A percentile compares a stretch with the other conserved stretches of the same genome.
phyloP scores from a whole-genome alignment of 2,113 vertebrate species.

The Oenanthe melanoleuca region DNA sequence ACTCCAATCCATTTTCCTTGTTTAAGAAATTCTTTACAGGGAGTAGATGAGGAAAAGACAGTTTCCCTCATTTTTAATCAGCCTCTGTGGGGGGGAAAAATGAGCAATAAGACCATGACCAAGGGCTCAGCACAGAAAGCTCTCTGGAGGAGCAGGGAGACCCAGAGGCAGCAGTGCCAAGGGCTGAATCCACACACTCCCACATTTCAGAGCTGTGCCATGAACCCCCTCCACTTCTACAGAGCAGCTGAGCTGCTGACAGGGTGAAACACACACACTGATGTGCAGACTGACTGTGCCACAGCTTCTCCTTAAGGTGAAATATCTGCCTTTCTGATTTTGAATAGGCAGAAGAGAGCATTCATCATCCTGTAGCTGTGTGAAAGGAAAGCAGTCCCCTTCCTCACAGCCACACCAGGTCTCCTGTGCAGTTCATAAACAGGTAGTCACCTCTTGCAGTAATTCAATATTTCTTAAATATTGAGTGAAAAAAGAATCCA shows the following conservation, averaged over 20 bases:
- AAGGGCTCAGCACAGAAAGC: neutral
- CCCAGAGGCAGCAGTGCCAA: neutral
- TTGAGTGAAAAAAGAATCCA: neutral
- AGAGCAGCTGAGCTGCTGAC: neutral
- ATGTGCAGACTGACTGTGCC: neutral
- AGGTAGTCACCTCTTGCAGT: neutral
- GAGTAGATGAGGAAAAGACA: neutral
- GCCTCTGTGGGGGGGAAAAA: accelerated
- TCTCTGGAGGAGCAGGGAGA: neutral
- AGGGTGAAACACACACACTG: neutral
- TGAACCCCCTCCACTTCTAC: neutral
- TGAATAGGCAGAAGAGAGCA: neutral
- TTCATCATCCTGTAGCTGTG: neutral
- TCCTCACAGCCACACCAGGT: neutral
- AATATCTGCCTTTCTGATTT: neutral
- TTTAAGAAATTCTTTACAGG: neutral
- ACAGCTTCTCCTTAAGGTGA: neutral
- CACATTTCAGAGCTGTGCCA: neutral
- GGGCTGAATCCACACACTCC: neutral
- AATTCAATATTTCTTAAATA: neutral
- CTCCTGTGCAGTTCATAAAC: neutral
- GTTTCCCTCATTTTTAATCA: neutral
- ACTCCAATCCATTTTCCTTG: neutral
- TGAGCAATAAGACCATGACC: neutral
- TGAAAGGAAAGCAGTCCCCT: neutral